Evolutionary conservation across 1,140 invertebrate genomes (phyloP).

Genomic region (Nylanderia fulva): DNA sequence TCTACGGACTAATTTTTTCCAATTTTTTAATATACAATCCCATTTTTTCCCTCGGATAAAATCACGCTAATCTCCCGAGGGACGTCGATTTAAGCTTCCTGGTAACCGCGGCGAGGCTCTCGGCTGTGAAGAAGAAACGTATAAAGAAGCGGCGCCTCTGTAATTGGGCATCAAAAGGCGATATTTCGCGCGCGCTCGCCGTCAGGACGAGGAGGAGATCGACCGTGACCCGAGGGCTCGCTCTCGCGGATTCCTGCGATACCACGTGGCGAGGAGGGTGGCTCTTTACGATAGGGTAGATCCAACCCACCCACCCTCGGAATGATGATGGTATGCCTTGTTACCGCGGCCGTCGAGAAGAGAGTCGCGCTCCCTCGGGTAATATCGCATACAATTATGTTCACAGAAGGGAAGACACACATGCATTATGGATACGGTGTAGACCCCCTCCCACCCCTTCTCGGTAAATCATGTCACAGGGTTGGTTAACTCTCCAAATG

Average conservation of each 20-base stretch:
- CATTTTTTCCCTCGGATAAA: slow-evolving; percentile 5
- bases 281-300: slow-evolving; percentile 57
- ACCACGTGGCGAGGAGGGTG: slow-evolving; percentile 44
- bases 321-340: slow-evolving; percentile 83
- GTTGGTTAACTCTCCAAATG: slow-evolving; percentile 84
- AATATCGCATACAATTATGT: slow-evolving; percentile 84
- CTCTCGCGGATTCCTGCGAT: slow-evolving; percentile 66
- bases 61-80: slow-evolving; percentile 8
- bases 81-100: slow-evolving; percentile 50
- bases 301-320: slow-evolving; percentile 14
- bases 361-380: slow-evolving; percentile 80
- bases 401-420: slow-evolving; percentile 79
- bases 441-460: not conserved
- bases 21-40: not conserved
- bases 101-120: slow-evolving; percentile 27
- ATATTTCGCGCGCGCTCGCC: slow-evolving; percentile 72
- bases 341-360: slow-evolving; percentile 79
- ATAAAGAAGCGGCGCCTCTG: slow-evolving; percentile 75
- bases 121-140: slow-evolving; percentile 40
- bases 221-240: slow-evolving; percentile 68
- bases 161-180: slow-evolving; percentile 81
- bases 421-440: slow-evolving; percentile 81
- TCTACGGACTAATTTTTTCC: no score
- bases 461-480: slow-evolving; percentile 81
- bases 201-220: not conserved